phyloP scores from a whole-genome alignment of 2,113 vertebrate genomes.

The Urocitellus parryii region DNA sequence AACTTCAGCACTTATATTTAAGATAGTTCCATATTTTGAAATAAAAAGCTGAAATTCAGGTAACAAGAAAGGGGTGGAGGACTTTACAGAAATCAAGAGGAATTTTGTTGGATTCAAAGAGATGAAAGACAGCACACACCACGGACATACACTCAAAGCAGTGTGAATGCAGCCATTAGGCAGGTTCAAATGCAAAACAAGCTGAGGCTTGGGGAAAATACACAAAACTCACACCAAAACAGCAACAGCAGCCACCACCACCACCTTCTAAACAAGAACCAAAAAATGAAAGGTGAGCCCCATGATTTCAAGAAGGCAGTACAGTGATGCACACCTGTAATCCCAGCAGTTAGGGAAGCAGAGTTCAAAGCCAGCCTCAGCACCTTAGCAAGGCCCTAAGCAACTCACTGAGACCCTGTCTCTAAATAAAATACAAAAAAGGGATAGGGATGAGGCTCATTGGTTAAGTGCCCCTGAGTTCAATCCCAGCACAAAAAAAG shows the following conservation, averaged over 20 bases:
- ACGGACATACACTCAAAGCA: not conserved
- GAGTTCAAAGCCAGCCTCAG: no score
- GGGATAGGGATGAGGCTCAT: no score
- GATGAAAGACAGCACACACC: not conserved
- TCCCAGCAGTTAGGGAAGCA: no score
- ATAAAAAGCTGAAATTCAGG: slow-evolving; percentile 21
- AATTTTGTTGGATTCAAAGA: not conserved
- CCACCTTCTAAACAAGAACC: not conserved
- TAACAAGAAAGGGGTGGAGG: not conserved
- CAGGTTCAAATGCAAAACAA: not conserved
- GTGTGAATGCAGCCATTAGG: not conserved
- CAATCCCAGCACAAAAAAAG: no score
- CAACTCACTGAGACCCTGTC: no score
- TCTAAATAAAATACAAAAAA: no score
- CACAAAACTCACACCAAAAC: not conserved
- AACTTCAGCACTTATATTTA: not conserved
- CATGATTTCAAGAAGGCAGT: not conserved
- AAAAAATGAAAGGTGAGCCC: not conserved
- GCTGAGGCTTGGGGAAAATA: not conserved
- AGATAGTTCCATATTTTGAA: not conserved
- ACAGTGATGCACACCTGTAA: no score
- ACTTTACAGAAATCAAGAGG: not conserved
- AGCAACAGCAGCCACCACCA: not conserved
- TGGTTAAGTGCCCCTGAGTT: no score
- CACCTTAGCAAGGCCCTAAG: no score